Evolutionary conservation across 2,113 vertebrate genomes (phyloP), one percentile per base, ranked within the genome.

Genomic region (Oryzias javanicus): DNA sequence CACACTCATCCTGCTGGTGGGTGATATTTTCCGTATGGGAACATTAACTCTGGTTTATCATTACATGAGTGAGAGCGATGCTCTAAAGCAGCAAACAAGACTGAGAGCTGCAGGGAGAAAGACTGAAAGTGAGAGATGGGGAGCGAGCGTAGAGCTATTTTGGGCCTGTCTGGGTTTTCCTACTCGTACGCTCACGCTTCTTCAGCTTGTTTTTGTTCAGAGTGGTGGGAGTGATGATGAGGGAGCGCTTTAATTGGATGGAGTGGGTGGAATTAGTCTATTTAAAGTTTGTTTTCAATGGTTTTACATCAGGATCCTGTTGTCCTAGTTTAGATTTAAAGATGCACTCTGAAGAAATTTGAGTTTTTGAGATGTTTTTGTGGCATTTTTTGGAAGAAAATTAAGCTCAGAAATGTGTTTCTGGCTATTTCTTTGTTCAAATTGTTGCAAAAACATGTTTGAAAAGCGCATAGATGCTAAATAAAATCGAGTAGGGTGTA

Each of bases 121-220:
- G 1, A 25, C 19, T 60, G 77, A 84, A 84, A 87, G 74, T 22
- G 70, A 84, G 76, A 84, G 72, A 80, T 57, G 73, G 50, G 48
- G 70, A 76, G 42, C n/a, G 48, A 78, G 67, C 46, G 51, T 42
- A 4, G 49, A 79, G 63, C 79, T 89, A 89, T 84, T 86, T 89
- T 86, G 79, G 80, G 66, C 70, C 16, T 10, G 64, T 80, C 77
- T 75, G 79, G 68, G 82, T 86, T 86, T 89, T 86, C 81, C 83
- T 74, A 59, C 73, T 60, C 65, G 61, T 72, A 74, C 79, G 44
- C 80, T 52, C 80, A 81, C 76, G 56, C 83, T 65, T 62, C 72
- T 77, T 44, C 50, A 57, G 65, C 64, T 75, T 83, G 76, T 83
- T 85, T 75, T 78, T 81, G 76, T 81, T 73, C 71, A 80, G 65